Evolutionary conservation across 2,797 vertebrate species (phyloP).

Genomic region (Muscicapa striata): DNA sequence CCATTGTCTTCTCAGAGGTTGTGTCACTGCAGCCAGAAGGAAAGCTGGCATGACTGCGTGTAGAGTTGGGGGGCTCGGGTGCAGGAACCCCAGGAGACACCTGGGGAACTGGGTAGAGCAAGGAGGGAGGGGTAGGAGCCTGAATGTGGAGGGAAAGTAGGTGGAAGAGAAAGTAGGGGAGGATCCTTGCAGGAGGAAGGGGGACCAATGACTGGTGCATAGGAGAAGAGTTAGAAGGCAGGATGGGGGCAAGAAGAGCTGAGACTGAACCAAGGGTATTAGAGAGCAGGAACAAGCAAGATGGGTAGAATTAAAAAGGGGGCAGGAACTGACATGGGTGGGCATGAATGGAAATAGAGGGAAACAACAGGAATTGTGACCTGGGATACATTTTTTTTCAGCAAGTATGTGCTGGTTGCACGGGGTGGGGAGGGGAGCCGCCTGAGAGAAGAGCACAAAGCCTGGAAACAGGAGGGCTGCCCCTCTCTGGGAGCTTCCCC

Average conservation of each 20-base stretch:
- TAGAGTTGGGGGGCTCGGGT: neutral
- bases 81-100: neutral
- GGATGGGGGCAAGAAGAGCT: neutral
- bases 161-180: neutral
- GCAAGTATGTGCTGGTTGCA: too few relatives aligned
- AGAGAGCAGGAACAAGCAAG: neutral
- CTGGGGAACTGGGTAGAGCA: neutral
- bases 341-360: neutral
- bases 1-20: neutral
- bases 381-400: neutral
- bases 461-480: too few relatives aligned
- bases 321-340: neutral
- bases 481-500: too few relatives aligned
- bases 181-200: neutral
- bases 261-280: neutral
- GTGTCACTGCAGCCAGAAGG: neutral
- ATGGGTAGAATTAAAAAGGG: neutral
- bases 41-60: neutral
- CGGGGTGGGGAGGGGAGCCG: too few relatives aligned
- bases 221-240: neutral
- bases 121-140: neutral
- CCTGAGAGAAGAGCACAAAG: too few relatives aligned
- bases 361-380: neutral
- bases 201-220: neutral
- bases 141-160: neutral